Evolutionary conservation across 2,888 invertebrate species (phyloP), one percentile per base, ranked within the genome.

Genomic region (Hypena proboscidalis): DNA sequence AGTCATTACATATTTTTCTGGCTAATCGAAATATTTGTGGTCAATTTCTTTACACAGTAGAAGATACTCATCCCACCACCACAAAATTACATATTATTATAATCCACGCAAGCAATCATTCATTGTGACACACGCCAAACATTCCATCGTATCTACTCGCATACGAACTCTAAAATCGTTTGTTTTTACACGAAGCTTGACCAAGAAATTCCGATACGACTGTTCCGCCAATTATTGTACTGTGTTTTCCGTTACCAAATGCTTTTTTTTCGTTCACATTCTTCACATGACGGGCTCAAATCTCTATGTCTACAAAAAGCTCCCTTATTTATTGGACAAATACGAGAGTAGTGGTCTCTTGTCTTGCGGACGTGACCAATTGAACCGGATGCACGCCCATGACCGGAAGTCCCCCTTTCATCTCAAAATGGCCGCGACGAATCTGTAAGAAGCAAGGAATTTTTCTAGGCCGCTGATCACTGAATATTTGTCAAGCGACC

Each of bases 341-440:
- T 69, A 76, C 55, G 53, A 56, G 46, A 47, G 61, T 56, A 57
- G 64, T 61, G 53, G 48, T 43, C 55, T 54, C 48, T 57, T 46
- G 54, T 55, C 61, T 57, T 39, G 54, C 55, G 57, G 64, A 66
- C 67, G 64, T 72, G 75, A 72, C 78, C 71, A 69, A 68, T 60
- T 58, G 68, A 64, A 80, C 85, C 86, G 88, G 86, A 87, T 80
- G 80, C 80, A 70, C 72, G 81, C 65, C 80, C 81, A 78, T 76
- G 80, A 75, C 88, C 88, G 88, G 88, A 86, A 85, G 84, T 69
- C 75, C 80, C 74, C 80, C 81, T 83, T 84, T 85, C 84, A 85
- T 87, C 85, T 83, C 71, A 78, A 82, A 85, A 83, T 85, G 84
- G 78, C 86, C 86, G 78, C 80, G 74, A 74, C 88, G 76, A 85